Percentiles rank a stretch among this genome's conserved stretches.
Conservation (phyloP, 2,888 invertebrate genomes). For the Rhynchonema sp. region DNA sequence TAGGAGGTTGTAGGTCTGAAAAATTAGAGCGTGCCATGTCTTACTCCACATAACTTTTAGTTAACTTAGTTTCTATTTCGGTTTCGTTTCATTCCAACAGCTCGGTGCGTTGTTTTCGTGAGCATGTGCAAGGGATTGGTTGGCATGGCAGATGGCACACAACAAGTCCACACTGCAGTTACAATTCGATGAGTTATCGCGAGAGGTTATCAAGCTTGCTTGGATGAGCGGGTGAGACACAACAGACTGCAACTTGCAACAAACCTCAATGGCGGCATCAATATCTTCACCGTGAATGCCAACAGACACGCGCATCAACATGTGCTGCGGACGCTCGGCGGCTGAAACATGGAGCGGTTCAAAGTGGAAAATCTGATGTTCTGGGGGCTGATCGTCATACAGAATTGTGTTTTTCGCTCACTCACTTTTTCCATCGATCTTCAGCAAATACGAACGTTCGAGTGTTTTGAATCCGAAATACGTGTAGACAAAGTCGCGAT, state of each 20-base stretch:
- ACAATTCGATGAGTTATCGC: neutral
- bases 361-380: neutral
- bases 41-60: too few species aligned
- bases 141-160: too few species aligned
- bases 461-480: slow-evolving; percentile 99
- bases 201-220: neutral
- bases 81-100: too few species aligned
- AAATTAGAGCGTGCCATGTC: neutral
- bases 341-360: slow-evolving; percentile 34
- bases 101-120: too few species aligned
- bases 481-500: slow-evolving; percentile 85
- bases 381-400: neutral
- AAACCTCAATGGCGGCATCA: slow-evolving; percentile 58
- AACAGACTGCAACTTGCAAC: neutral
- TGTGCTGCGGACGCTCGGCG: slow-evolving; percentile 87
- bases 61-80: too few species aligned
- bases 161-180: too few species aligned
- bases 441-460: slow-evolving; percentile 78
- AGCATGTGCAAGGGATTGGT: too few species aligned
- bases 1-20: slow-evolving; percentile 65
- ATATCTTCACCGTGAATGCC: slow-evolving; percentile 89
- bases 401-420: too few species aligned
- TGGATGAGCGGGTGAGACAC: neutral
- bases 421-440: slow-evolving; percentile 55
- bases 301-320: slow-evolving; percentile 91